Evolutionary conservation across 2,113 vertebrate genomes (phyloP), one percentile per base, ranked within the genome.

Genomic region (Amia ocellicauda): DNA sequence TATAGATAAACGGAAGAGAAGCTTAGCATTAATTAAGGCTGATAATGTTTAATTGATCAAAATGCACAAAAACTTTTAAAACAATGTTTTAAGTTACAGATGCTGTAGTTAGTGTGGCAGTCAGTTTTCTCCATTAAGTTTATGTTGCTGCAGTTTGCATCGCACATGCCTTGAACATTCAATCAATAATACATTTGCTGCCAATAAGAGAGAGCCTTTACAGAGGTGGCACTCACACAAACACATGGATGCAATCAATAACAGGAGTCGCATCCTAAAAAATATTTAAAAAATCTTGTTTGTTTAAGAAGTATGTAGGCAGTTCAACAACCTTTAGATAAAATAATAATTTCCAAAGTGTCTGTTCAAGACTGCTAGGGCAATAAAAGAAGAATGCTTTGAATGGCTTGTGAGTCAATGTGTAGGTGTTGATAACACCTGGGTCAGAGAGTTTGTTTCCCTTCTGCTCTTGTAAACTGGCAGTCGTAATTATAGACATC

Each of bases 181-280:
- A 23, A 53, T 53, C 51, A 53, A 53, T 53, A 53, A 53, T 23
- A 20, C 24, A 23, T 53, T 53, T 53, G 51, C 24, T 53, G 51
- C 24, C 23, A 20, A 53, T 53, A 53, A 53, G 20, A 53, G 51
- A 13, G 5, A 22, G 24, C 19, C 20, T 53, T 53, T 53, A 8
- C 14, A 19, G 20, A 17, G 51, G 5, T 23, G 51, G 24, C 20
- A 20, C 47, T 20, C 19, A 16, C 8, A 53, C 8, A 19, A 14
- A 23, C 51, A 53, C 24, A 53, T 53, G 51, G 51, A 20, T 53
- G 51, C 51, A 23, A 13, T 53, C 51, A 53, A 53, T 53, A 53
- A 4, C 5, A 19, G 9, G 4, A 16, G 16, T 47, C 13, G 16
- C 43, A 47, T 41, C 13, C 5, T 11, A 17, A 20, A 17, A 50